Evolutionary conservation across 2,797 vertebrate species (phyloP), one percentile per base, ranked within the genome.

Genomic region (Chelonia mydas): DNA sequence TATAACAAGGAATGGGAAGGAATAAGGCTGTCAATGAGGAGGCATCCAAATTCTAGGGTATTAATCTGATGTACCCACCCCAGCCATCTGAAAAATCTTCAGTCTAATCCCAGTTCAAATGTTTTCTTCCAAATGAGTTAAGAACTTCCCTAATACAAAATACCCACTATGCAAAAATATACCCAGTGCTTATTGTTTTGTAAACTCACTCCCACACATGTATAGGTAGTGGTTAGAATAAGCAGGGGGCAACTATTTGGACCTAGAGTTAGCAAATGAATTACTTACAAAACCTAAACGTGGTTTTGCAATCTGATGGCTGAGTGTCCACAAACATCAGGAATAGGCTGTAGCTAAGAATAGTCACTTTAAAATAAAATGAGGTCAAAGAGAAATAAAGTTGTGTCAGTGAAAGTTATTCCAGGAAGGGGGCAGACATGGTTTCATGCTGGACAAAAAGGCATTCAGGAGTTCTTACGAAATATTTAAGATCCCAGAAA

Each of bases 221-320:
- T 15, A 51, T 0, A 57, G 31, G 15, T 45, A 81, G 72, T 1
- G 51, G 55, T 50, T 54, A 65, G 21, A 89, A 0, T 45, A 54
- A 94, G 49, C 74, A 25, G 81, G 0, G 0, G 11, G 79, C 37
- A 86, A 91, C 91, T 88, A 47, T 90, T 90, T 90, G 28, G 79
- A 93, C 12, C 7, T 5, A 89, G 59, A 84, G 74, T 95, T 94
- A 96, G 91, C 92, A 95, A 94, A 98, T n/a, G 5, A 95, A 53
- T 19, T 61, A 21, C 51, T 95, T 95, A 93, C 88, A 95, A 96
- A 88, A 85, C 53, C 1, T 83, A 86, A 92, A 68, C 83, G 54
- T 7, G 21, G 21, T 81, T 96, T 87, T 93, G 90, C 79, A 78
- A 86, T 83, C 80, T 49, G 68, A 93, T 77, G 41, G 45, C 41